These are phyloP conservation scores for Eupithecia vulgata DNA, from an alignment of 2,888 invertebrate genomes.

Conservation along the genomic window DNA sequence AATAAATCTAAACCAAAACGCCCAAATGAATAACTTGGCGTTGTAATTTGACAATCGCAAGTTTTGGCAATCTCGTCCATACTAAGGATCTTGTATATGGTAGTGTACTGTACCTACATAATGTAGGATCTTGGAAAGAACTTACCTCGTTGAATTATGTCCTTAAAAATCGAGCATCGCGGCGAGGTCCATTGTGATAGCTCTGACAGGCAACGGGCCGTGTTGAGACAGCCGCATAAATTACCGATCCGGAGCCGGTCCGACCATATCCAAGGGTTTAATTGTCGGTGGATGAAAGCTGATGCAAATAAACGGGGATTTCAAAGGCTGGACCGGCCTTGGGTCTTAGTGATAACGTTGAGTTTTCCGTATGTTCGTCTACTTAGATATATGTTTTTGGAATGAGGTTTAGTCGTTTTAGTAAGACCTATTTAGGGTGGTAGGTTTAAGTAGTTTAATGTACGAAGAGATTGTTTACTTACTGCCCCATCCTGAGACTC, in stretches of 20 bases:
- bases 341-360: constrained; percentile 6
- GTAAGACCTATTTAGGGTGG: not conserved
- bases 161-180: constrained; percentile 31
- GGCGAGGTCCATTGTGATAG: constrained; percentile 32
- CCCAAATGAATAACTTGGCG: not conserved
- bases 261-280: constrained; percentile 35
- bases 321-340: constrained; percentile 27
- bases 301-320: constrained; percentile 44
- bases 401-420: not conserved
- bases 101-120: no score
- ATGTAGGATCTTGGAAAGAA: not conserved
- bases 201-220: constrained; percentile 37
- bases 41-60: not conserved
- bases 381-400: not conserved
- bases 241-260: constrained; percentile 40
- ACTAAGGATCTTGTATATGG: not conserved
- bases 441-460: not conserved
- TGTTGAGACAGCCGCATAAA: constrained; percentile 46
- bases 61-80: not conserved
- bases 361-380: not conserved
- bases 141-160: constrained; percentile 20
- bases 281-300: constrained; percentile 44
- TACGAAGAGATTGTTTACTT: no score
- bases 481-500: no score
- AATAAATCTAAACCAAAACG: not conserved